Percentiles rank a stretch among this genome's conserved stretches.
These are phyloP conservation scores for Aplocera efformata DNA, from an alignment of 2,888 invertebrate genomes.

Conservation along the genomic window DNA sequence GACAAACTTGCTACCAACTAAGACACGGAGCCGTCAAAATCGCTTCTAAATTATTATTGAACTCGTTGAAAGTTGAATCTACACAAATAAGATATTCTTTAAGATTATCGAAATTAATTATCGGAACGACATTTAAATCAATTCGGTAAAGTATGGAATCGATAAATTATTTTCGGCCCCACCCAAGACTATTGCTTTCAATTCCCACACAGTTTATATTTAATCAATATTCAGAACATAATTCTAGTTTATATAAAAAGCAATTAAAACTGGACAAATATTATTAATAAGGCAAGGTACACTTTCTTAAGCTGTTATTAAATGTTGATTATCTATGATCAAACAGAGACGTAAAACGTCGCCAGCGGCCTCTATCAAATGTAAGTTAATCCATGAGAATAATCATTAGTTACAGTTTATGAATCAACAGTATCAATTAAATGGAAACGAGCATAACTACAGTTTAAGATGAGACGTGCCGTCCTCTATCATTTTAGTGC, in stretches of 20 bases:
- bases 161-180: constrained; percentile 15
- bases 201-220: constrained; percentile 25
- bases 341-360: constrained; percentile 51
- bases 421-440: no score
- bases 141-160: constrained; percentile 16
- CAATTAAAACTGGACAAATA: constrained; percentile 40
- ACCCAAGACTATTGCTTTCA: constrained; percentile 20
- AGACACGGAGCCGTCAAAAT: no score
- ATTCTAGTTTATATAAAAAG: constrained; percentile 22
- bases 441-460: no score
- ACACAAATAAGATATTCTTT: constrained; percentile 1
- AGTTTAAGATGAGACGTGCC: no score
- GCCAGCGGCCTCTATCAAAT: constrained; percentile 31
- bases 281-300: constrained; percentile 33
- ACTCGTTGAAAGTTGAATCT: no score
- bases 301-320: constrained; percentile 42
- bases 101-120: constrained; percentile 15
- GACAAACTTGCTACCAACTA: no score
- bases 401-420: neutral
- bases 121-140: constrained; percentile 14
- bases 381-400: constrained; percentile 12
- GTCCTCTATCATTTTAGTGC: no score
- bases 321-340: constrained; percentile 46
- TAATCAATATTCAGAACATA: constrained; percentile 21
- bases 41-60: no score